Evolutionary conservation across 2,888 invertebrate species (phyloP), one percentile per base, ranked within the genome.

Genomic region (Lasioglossum villosulum): DNA sequence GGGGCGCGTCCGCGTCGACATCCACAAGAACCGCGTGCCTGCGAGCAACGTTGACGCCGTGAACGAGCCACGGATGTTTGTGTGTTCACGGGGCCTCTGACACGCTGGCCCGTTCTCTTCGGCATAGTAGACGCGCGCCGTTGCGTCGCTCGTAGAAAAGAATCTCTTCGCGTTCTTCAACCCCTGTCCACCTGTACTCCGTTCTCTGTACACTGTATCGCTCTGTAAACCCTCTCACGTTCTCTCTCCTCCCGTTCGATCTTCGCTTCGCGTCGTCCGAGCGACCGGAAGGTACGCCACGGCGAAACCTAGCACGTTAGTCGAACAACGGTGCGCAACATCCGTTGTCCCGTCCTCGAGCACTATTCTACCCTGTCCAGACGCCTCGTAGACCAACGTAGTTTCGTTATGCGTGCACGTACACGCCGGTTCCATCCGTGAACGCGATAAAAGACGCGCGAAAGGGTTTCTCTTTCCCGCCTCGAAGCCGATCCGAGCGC

Each of bases 71-170:
- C 84, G 85, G 80, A 86, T 75, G 84, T 79, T 75, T 75, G 83
- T 30, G 78, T 78, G 82, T 75, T 75, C 86, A 30, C 84, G 82
- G 83, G 86, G 80, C 87, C 92, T 93, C 87, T 92, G 93, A 93
- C 93, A 92, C 91, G 76, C 87, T 89, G 89, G 88, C 79, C 75
- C 75, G 56, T 71, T 78, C 66, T 75, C 75, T 59, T 73, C 75
- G 73, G 75, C 85, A 83, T 90, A 88, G 88, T 90, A 85, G 85
- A 84, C 80, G 73, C 77, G 75, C 70, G 74, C 42, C 74, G 78
- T 66, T 76, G 45, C 71, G 82, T 84, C 81, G 82, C 19, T 77
- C 89, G 84, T 88, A 86, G 81, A 70, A 70, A 86, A 56, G 56
- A 56, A 39, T 73, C 74, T 68, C 66, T 37, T 75, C 86, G 89